phyloP scores from a whole-genome alignment of 2,113 vertebrate species.

The Pangasianodon gigas region DNA sequence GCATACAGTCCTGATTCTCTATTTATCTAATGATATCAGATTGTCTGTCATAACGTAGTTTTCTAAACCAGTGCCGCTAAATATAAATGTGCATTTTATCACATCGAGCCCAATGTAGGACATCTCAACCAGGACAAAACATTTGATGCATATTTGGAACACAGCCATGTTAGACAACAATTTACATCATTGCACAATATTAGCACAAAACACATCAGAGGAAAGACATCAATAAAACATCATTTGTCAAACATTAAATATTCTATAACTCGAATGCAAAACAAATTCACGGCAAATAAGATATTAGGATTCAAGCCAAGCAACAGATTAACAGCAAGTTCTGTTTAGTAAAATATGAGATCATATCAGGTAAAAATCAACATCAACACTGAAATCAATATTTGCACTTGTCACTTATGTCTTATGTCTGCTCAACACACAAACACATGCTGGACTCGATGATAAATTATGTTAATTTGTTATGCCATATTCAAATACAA shows the following conservation, averaged over 20 bases:
- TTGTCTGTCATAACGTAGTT: neutral
- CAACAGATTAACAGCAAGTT: neutral
- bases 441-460: neutral
- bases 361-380: neutral
- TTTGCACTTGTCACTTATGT: neutral
- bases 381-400: neutral
- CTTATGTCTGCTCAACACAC: neutral
- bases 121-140: conserved; percentile 7
- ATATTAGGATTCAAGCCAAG: neutral
- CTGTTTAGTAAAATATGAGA: neutral
- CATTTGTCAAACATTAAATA: neutral
- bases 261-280: neutral
- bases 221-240: neutral
- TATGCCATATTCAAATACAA: conserved; percentile 6
- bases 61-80: neutral
- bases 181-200: neutral
- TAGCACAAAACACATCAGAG: neutral
- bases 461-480: neutral
- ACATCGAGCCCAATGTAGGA: neutral
- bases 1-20: neutral
- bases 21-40: neutral
- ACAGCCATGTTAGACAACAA: neutral
- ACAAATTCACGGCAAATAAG: neutral
- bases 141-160: conserved; percentile 23
- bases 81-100: neutral